These are phyloP conservation scores for Scartelaos histophorus DNA, from an alignment of 2,113 vertebrate species.

Conservation along the genomic window DNA sequence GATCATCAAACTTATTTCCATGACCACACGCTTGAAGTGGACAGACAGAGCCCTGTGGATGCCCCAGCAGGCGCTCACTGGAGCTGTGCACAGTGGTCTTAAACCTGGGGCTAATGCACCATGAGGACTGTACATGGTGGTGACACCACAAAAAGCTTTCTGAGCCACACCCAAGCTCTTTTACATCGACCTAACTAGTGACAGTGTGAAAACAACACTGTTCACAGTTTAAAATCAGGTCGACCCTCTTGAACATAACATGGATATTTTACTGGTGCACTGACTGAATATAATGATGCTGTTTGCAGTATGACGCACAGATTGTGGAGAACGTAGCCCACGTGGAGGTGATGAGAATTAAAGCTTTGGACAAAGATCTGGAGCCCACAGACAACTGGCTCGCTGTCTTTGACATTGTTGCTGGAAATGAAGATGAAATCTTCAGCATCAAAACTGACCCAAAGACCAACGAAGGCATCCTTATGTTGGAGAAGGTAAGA, in stretches of 20 bases:
- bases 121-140: no score
- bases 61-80: no score
- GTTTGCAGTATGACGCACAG: slow-evolving; percentile 29
- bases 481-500: slow-evolving; percentile 70
- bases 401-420: slow-evolving; percentile 80
- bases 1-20: no score
- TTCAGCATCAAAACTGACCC: slow-evolving; percentile 82
- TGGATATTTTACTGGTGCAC: not conserved
- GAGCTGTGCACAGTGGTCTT: no score
- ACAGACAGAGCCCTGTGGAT: no score
- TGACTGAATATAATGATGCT: not conserved
- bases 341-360: slow-evolving; percentile 75
- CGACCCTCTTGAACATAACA: not conserved
- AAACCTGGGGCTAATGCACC: no score
- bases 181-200: no score
- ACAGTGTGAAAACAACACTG: no score
- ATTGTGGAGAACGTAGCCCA: slow-evolving; percentile 41
- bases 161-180: no score
- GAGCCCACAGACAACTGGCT: slow-evolving; percentile 83
- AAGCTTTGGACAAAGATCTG: slow-evolving; percentile 80
- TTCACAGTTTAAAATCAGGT: no score
- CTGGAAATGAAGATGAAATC: slow-evolving; percentile 81
- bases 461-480: slow-evolving; percentile 81
- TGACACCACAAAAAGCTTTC: no score
- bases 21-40: no score